Percentiles rank a stretch among this genome's conserved stretches.
Conservation (phyloP, 1,140 invertebrate species). For the Trichoplusia ni region DNA sequence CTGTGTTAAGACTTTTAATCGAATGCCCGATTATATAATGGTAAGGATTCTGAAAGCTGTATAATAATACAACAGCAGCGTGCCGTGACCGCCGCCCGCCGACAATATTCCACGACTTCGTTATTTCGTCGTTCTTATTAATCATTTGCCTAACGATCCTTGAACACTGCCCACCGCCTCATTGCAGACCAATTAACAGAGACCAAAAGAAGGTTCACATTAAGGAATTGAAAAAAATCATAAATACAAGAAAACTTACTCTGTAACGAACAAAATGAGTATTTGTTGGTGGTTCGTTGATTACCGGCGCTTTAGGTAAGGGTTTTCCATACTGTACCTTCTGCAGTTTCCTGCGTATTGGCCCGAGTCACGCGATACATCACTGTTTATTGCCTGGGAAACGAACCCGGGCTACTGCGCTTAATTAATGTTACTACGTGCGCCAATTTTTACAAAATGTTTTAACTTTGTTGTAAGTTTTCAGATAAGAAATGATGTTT, state of each 20-base stretch:
- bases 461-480: too few species aligned
- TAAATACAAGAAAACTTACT: background rate
- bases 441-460: background rate
- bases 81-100: background rate
- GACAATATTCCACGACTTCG: too few species aligned
- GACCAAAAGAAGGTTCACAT: background rate
- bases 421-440: conserved; percentile 2
- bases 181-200: background rate
- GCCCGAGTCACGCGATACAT: background rate
- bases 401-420: background rate
- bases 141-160: conserved; percentile 5
- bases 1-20: too few species aligned
- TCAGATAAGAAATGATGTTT: too few species aligned
- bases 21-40: background rate
- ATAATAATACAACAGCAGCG: background rate
- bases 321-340: too few species aligned
- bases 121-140: background rate
- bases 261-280: background rate
- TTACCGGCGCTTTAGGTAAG: too few species aligned
- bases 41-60: background rate
- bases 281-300: too few species aligned
- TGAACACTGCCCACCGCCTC: background rate
- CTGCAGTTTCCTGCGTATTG: background rate
- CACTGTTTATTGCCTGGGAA: conserved; percentile 12
- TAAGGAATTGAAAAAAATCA: background rate